These are phyloP conservation scores for Euclidia mi DNA, from an alignment of 2,888 invertebrate species.

Conservation along the genomic window DNA sequence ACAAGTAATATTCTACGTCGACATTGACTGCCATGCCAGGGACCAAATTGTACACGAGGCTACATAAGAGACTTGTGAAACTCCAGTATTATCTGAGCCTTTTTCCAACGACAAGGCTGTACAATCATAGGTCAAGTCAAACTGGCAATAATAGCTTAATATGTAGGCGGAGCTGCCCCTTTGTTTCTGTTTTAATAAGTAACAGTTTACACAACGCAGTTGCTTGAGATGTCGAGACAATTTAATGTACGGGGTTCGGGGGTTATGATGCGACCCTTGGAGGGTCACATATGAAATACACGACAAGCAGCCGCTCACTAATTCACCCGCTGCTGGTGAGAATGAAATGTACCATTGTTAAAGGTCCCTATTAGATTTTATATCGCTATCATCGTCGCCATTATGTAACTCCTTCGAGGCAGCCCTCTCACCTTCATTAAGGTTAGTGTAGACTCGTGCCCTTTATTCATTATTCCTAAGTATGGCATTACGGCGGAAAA, in stretches of 20 bases:
- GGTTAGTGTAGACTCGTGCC: conserved; percentile 66
- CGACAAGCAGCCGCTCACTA: conserved; percentile 40
- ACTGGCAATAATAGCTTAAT: too few species aligned
- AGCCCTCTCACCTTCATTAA: conserved; percentile 80
- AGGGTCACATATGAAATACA: conserved; percentile 57
- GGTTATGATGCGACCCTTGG: conserved; percentile 54
- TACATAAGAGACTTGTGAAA: too few species aligned
- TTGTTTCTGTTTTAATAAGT: conserved; percentile 42
- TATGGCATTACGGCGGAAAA: conserved; percentile 76
- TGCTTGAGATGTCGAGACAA: conserved; percentile 58
- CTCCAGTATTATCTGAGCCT: too few species aligned
- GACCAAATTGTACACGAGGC: too few species aligned
- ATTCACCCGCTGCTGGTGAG: conserved; percentile 47
- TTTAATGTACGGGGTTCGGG: conserved; percentile 57
- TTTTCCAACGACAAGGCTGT: too few species aligned
- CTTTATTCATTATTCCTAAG: conserved; percentile 83
- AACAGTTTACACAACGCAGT: conserved; percentile 50
- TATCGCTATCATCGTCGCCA: conserved; percentile 78
- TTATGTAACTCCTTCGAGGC: conserved; percentile 77
- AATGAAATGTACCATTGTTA: conserved; percentile 67
- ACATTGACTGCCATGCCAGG: conserved; percentile 10
- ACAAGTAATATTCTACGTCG: conserved; percentile 32
- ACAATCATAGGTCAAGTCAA: too few species aligned
- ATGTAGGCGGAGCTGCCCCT: conserved; percentile 4
- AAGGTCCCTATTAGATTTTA: conserved; percentile 84